phyloP scores from a whole-genome alignment of 2,113 vertebrate species.

The Epinephelus cyanopodus region DNA sequence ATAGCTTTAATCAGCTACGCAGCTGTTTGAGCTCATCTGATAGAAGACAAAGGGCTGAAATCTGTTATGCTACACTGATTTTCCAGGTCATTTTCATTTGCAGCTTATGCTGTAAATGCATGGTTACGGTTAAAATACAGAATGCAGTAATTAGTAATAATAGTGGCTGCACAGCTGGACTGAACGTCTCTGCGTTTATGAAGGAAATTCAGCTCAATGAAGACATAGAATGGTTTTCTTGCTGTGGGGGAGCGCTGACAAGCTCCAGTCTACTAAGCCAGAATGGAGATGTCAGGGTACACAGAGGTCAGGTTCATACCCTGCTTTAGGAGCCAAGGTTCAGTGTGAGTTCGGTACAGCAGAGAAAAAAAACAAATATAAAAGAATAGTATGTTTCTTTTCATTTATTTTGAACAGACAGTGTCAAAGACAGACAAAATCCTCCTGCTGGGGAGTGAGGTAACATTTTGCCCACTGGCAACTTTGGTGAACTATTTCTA shows the following conservation, averaged over 20 bases:
- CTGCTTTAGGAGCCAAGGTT: too few species aligned
- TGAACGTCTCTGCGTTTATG: neutral
- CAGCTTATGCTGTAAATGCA: neutral
- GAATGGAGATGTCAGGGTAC: too few species aligned
- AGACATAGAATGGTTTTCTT: neutral
- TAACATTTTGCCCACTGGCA: too few species aligned
- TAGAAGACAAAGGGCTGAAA: neutral
- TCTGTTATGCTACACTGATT: too few species aligned
- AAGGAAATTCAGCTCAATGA: neutral
- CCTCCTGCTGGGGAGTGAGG: too few species aligned
- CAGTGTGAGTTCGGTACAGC: too few species aligned
- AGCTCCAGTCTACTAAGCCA: neutral
- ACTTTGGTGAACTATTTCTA: too few species aligned
- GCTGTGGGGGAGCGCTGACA: neutral
- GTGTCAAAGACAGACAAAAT: too few species aligned
- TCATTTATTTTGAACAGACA: too few species aligned
- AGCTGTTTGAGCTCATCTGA: neutral
- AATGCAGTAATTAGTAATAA: neutral
- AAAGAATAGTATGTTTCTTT: too few species aligned
- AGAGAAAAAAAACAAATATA: too few species aligned
- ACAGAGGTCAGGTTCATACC: too few species aligned
- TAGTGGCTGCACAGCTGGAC: neutral
- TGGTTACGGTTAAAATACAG: neutral
- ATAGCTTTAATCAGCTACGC: neutral
- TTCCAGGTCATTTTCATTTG: neutral